Conservation (phyloP, 2,888 invertebrate species). For the Pristionchus entomophagus region DNA sequence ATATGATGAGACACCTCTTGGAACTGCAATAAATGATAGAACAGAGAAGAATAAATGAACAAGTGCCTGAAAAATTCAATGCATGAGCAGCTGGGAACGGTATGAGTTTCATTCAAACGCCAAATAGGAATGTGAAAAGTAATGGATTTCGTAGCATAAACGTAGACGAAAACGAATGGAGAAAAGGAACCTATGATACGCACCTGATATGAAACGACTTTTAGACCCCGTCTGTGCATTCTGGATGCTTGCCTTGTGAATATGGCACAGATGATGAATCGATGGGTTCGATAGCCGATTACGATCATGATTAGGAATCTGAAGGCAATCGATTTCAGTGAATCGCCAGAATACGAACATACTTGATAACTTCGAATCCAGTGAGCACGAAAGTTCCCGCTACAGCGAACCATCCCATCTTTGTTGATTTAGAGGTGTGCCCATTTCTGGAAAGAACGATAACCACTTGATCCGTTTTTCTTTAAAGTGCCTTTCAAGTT, state of each 20-base stretch:
- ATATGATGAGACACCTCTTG: not conserved
- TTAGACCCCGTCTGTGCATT: not conserved
- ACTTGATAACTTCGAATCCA: not conserved
- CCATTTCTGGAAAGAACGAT: not conserved
- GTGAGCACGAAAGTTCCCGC: not conserved
- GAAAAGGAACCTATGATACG: not conserved
- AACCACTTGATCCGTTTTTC: too few species aligned
- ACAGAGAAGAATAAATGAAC: slow-evolving; percentile 1
- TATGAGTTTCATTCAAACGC: too few species aligned
- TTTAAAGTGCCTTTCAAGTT: too few species aligned
- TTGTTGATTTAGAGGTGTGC: not conserved
- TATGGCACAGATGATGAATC: not conserved
- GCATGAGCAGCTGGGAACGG: too few species aligned
- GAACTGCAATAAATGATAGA: not conserved
- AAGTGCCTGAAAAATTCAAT: slow-evolving; percentile 1
- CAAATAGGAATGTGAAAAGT: too few species aligned
- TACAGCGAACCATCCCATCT: not conserved
- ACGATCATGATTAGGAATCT: not conserved
- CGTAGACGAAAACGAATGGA: not conserved
- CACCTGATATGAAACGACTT: not conserved
- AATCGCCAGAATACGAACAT: not conserved
- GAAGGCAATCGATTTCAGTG: not conserved
- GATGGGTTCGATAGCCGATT: slow-evolving; percentile 8
- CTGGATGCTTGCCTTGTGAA: slow-evolving; percentile 5
- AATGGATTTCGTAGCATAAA: too few species aligned